Base-by-base conservation (phyloP, 2,888 invertebrate species). In the Cataglyphis rosenhaueri region DNA sequence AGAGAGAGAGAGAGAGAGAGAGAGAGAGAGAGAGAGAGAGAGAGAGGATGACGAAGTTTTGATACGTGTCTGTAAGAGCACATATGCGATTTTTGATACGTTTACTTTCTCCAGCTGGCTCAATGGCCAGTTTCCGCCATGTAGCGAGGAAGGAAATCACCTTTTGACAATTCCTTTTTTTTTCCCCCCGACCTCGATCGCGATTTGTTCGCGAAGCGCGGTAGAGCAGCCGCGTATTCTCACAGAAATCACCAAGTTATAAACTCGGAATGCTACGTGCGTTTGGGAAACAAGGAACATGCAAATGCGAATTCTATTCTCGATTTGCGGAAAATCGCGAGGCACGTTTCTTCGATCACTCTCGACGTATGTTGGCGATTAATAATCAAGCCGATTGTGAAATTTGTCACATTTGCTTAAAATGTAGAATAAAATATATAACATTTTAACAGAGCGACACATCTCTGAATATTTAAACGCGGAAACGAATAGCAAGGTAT, bases 91-190 rank as follows among this genome's bases (percentile, higher is more conserved):
- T 59, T 41, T 57, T 44, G 41, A 78, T 41, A 32, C 32, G 32
- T 68, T 21, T 12, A 52, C 55, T 35, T 55, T 35, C 38, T 57
- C 10, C 10, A 3, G 8, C 4, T 6, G 18, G 15, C 21, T n/a
- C 25, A 41, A 41, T 3, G 41, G 21, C 5, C 57, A 21, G 15
- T 32, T 57, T 44, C 25, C 12, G 21, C 3, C 25, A 15, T 5
- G 15, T 25, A n/a, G n/a, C 21, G 52, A 15, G 32, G 55, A 85
- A 84, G 83, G 81, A 89, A 89, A 90, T 87, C 82, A 81, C 83
- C 83, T 85, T 89, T 87, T 81, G 85, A 78, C 84, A 85, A 88
- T 90, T 87, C 86, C 25, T 25, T 25, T 87, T 86, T 89, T 88
- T 86, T 25, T 25, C 29, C 29, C 83, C 79, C 21, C 21, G 84